These are phyloP conservation scores for Rhynchophorus ferrugineus DNA, from an alignment of 1,140 invertebrate genomes.

Conservation along the genomic window DNA sequence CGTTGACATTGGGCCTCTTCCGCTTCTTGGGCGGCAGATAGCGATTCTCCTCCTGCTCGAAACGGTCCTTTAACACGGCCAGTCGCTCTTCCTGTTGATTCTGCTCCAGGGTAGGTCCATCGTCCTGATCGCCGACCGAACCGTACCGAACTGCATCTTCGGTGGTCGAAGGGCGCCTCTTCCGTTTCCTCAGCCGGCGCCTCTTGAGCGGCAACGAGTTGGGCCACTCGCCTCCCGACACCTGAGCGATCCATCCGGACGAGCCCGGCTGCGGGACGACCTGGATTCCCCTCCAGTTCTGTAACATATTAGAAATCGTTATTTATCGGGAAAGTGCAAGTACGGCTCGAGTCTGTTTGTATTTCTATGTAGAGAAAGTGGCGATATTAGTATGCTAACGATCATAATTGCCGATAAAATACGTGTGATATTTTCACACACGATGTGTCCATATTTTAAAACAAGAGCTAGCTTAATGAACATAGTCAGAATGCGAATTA, in stretches of 20 bases:
- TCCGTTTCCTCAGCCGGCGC: constrained; percentile 45
- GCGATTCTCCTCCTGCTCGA: not conserved
- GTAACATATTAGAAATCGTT: constrained; percentile 35
- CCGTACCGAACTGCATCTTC: constrained; percentile 6
- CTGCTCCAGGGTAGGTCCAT: too few relatives aligned
- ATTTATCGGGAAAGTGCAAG: not conserved
- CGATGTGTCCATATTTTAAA: too few relatives aligned
- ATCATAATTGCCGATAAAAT: too few relatives aligned
- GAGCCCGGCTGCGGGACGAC: constrained; percentile 24
- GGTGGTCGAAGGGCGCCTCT: constrained; percentile 44
- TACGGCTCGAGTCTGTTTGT: too few relatives aligned
- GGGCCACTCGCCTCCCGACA: constrained; percentile 22
- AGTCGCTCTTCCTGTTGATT: constrained; percentile 3
- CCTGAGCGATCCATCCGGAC: constrained; percentile 28
- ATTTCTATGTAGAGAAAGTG: too few relatives aligned
- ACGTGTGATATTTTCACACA: too few relatives aligned
- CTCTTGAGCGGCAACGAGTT: constrained; percentile 37
- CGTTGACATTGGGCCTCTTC: constrained; percentile 17
- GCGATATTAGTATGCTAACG: too few relatives aligned
- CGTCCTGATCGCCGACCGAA: too few relatives aligned
- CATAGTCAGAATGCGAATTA: too few relatives aligned
- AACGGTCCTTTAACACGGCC: not conserved
- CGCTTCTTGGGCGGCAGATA: constrained; percentile 21
- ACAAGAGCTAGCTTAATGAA: too few relatives aligned
- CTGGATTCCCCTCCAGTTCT: constrained; percentile 45